Percentiles rank a stretch among this genome's conserved stretches.
These are phyloP conservation scores for Charanyca ferruginea DNA, from an alignment of 2,888 invertebrate genomes.

Conservation along the genomic window DNA sequence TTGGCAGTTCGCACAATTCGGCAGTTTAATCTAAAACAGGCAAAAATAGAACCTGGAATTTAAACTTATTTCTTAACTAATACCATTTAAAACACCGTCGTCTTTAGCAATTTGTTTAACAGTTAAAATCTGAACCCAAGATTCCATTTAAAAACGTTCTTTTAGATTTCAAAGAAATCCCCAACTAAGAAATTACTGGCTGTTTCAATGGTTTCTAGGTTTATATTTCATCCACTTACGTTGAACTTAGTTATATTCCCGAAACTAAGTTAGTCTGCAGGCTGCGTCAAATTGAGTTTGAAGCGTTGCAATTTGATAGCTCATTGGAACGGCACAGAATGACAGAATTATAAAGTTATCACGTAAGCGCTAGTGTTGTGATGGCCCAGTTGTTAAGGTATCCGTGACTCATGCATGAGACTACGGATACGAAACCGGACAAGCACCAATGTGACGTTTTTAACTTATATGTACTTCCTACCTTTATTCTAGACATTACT, in stretches of 20 bases:
- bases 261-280: slow-evolving; percentile 46
- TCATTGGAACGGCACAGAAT: slow-evolving; percentile 40
- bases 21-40: not conserved
- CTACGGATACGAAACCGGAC: too few relatives aligned
- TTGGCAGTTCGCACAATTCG: too few relatives aligned
- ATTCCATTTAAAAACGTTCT: slow-evolving; percentile 42
- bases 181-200: slow-evolving; percentile 54
- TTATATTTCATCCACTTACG: slow-evolving; percentile 65
- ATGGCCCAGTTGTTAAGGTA: too few relatives aligned
- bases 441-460: too few relatives aligned
- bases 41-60: not conserved
- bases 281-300: slow-evolving; percentile 34
- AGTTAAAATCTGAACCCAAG: slow-evolving; percentile 35
- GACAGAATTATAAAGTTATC: slow-evolving; percentile 45
- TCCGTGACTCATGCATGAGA: too few relatives aligned
- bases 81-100: slow-evolving; percentile 30
- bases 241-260: slow-evolving; percentile 59
- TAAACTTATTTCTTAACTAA: slow-evolving; percentile 28
- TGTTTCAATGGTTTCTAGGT: slow-evolving; percentile 64
- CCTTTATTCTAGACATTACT: too few relatives aligned
- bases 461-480: too few relatives aligned
- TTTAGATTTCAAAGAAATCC: slow-evolving; percentile 55
- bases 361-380: slow-evolving; percentile 1
- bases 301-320: slow-evolving; percentile 55
- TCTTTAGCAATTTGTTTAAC: slow-evolving; percentile 44